Evolutionary conservation across 2,797 vertebrate genomes (phyloP).

Genomic region (Arrhamphus sclerolepis): DNA sequence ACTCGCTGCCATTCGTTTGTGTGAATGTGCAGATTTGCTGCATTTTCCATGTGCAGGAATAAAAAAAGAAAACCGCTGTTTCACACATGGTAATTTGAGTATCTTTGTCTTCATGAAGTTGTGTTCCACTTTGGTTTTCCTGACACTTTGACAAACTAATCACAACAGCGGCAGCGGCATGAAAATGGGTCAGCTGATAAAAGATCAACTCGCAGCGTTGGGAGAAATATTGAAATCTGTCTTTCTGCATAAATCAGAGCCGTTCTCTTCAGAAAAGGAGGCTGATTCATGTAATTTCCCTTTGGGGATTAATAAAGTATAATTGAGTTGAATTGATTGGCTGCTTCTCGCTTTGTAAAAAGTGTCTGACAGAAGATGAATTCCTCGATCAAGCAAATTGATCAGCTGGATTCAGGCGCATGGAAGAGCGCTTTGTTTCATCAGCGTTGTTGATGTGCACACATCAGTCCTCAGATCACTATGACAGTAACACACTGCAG

Average conservation of each 20-base stretch:
- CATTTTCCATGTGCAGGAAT: background rate
- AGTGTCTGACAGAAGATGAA: slow-evolving; percentile 45
- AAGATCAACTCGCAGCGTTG: slow-evolving; percentile 28
- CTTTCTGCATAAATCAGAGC: slow-evolving; percentile 24
- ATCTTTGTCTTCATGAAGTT: slow-evolving; percentile 12
- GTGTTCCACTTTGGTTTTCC: slow-evolving; percentile 10
- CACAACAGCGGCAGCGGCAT: slow-evolving; percentile 4
- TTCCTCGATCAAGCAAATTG: slow-evolving; percentile 29
- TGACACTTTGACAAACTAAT: slow-evolving; percentile 47
- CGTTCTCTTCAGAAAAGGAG: no score
- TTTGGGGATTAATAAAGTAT: no score
- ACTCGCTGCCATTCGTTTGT: no score
- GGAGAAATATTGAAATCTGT: slow-evolving; percentile 38
- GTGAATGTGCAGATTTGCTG: background rate
- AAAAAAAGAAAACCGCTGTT: background rate
- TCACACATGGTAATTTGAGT: slow-evolving; percentile 4
- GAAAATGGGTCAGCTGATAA: slow-evolving; percentile 49
- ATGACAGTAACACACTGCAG: slow-evolving; percentile 2
- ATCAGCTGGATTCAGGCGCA: slow-evolving; percentile 19
- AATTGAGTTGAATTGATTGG: background rate
- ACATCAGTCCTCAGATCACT: background rate
- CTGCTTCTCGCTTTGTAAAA: slow-evolving; percentile 20
- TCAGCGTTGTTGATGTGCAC: background rate
- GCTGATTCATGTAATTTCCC: background rate
- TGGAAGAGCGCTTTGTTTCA: background rate